These are phyloP conservation scores for Nibea albiflora DNA, from an alignment of 2,113 vertebrate species.

Conservation along the genomic window DNA sequence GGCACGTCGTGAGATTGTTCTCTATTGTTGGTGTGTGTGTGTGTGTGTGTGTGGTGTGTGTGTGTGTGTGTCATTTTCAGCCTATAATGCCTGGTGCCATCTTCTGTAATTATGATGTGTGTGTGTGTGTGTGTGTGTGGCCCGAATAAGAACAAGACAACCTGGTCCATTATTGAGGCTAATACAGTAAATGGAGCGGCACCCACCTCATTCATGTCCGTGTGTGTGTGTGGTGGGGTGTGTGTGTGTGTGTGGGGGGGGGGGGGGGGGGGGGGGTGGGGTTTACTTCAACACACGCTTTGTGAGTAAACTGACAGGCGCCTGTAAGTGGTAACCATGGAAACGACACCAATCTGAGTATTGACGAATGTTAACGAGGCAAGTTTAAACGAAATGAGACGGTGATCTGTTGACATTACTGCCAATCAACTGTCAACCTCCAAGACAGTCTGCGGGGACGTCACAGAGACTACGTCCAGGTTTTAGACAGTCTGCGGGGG, in stretches of 20 bases:
- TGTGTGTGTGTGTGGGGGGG: not conserved
- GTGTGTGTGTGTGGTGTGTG: conserved; percentile 13
- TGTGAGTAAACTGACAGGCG: no score
- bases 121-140: not conserved
- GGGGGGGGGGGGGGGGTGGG: no score
- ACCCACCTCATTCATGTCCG: not conserved
- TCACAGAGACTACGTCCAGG: no score
- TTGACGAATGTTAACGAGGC: no score
- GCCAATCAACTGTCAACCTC: no score
- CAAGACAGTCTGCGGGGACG: no score
- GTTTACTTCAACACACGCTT: no score
- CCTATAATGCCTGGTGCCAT: conserved; percentile 20
- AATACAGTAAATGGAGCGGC: conserved; percentile 25
- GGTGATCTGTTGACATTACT: no score
- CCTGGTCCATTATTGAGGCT: conserved; percentile 38
- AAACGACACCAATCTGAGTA: no score
- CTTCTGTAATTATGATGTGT: conserved; percentile 23
- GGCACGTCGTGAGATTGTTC: conserved; percentile 17
- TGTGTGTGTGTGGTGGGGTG: conserved; percentile 5
- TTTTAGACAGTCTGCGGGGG: no score
- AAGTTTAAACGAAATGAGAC: no score
- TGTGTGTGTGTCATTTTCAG: conserved; percentile 22
- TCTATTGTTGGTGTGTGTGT: conserved; percentile 6
- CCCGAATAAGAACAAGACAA: conserved; percentile 24
- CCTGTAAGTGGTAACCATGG: no score